These are phyloP conservation scores for Nematolebias whitei DNA, from an alignment of 2,113 vertebrate genomes.

Conservation along the genomic window DNA sequence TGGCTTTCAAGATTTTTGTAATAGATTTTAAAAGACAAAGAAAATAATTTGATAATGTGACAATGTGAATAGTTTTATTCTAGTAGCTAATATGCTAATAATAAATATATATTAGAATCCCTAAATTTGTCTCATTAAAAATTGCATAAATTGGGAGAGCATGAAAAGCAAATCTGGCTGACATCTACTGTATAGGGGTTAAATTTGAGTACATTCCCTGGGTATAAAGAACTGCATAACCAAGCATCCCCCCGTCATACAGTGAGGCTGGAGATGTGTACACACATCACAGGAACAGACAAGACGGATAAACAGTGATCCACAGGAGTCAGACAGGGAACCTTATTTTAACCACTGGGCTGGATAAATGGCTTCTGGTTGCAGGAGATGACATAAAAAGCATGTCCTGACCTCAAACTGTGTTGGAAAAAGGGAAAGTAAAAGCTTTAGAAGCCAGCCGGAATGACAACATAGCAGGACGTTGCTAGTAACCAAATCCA, in stretches of 20 bases:
- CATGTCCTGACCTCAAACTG: constrained; percentile 30
- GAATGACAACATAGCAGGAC: constrained; percentile 24
- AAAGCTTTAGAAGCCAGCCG: constrained; percentile 36
- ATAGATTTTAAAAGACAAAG: no score
- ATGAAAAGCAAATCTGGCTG: not conserved
- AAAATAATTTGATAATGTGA: no score
- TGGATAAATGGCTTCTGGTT: constrained; percentile 38
- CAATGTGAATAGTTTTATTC: no score
- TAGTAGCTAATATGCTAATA: no score
- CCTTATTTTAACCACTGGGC: constrained; percentile 47
- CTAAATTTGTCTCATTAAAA: no score
- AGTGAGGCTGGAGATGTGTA: constrained; percentile 14
- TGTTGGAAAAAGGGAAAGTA: constrained; percentile 23
- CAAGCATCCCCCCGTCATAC: not conserved
- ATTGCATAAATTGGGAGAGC: not conserved
- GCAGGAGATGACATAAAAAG: constrained; percentile 33
- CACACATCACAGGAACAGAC: constrained; percentile 6
- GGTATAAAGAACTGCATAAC: not conserved
- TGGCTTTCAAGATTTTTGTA: no score
- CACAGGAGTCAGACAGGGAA: constrained; percentile 33
- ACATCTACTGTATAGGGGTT: no score
- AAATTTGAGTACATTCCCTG: no score
- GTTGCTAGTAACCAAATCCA: constrained; percentile 2
- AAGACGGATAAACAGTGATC: constrained; percentile 40
- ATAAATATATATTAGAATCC: no score